Base-by-base conservation (phyloP, 2,797 vertebrate species). In the Trichosurus vulpecula region DNA sequence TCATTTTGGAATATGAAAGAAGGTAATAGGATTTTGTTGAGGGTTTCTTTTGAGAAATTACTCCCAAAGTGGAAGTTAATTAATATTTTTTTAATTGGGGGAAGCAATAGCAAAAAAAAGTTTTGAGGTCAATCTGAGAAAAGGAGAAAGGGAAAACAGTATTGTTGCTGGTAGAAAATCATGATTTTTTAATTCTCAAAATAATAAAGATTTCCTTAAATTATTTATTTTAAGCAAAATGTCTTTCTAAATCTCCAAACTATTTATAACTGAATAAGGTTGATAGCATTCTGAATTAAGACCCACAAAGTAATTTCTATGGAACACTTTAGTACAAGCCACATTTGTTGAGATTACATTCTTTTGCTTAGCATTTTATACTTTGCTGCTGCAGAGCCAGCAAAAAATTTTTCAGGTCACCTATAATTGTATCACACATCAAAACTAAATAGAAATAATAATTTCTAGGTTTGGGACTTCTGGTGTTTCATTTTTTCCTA, bases 371-470 rank as follows among this genome's bases (percentile, higher is more conserved):
- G 9, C 3, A 51, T 87, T 87, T 87, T 87, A 47, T 87, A 27
- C 12, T 47, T 87, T 87, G 22, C 74, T 87, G 41, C 41, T 87
- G 41, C 2, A 87, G 41, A 87, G 25, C 41, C 51, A 87, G 41
- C 41, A 87, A 87, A 87, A 87, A 47, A 93, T 91, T 95, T 95
- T 66, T 92, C 91, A 96, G 94, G 94, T 95, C 95, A n/a, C n/a
- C 31, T 97, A 95, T 97, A 96, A 97, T 95, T 97, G 91, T 95
- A 90, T 97, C 93, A 96, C 14, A 90, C n/a, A 91, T 51, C 47
- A 94, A 92, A 97, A 95, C n/a, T 93, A 96, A 97, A 96, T 92
- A 93, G 52, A 97, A 97, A 74, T 94, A 54, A 94, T 94, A 96
- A 93, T 96, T 96, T 96, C 93, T 96, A 92, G 93, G 90, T 93